These are phyloP conservation scores for Chironomus tepperi DNA, from an alignment of 1,140 invertebrate genomes.

Conservation along the genomic window DNA sequence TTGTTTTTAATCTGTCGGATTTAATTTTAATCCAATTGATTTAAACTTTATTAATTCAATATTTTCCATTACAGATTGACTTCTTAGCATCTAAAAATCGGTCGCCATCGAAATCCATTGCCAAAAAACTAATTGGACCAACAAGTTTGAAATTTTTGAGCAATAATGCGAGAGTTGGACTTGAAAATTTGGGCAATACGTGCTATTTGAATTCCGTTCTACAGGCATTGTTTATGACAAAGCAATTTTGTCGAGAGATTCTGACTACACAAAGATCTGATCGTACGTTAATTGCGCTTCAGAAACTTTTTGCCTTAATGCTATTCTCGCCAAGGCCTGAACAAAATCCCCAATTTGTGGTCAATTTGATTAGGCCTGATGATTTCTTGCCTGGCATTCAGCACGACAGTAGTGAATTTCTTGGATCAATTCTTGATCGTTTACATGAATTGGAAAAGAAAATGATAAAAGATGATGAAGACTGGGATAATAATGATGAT, in stretches of 20 bases:
- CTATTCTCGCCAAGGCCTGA: slow-evolving; percentile 54
- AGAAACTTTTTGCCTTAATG: slow-evolving; percentile 64
- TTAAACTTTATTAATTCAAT: neutral
- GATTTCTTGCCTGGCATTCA: slow-evolving; percentile 68
- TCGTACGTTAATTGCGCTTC: slow-evolving; percentile 55
- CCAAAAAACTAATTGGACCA: neutral
- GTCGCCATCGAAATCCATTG: neutral
- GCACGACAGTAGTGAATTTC: slow-evolving; percentile 82
- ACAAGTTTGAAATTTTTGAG: neutral
- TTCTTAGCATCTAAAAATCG: neutral
- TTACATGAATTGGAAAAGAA: slow-evolving; percentile 59
- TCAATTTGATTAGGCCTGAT: slow-evolving; percentile 56
- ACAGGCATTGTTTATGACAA: slow-evolving; percentile 72
- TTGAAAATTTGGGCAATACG: slow-evolving; percentile 77
- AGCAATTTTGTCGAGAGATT: slow-evolving; percentile 54
- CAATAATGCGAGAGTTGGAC: slow-evolving; percentile 53
- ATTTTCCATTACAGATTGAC: neutral
- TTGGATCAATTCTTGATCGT: slow-evolving; percentile 62
- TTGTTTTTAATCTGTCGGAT: neutral
- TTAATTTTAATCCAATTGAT: neutral
- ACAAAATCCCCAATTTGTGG: slow-evolving; percentile 59
- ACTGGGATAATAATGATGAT: neutral
- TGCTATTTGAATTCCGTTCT: slow-evolving; percentile 83
- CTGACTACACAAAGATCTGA: slow-evolving; percentile 43
- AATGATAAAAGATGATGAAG: slow-evolving; percentile 4